Conservation (phyloP, 2,888 invertebrate genomes). For the Odontothrips loti region DNA sequence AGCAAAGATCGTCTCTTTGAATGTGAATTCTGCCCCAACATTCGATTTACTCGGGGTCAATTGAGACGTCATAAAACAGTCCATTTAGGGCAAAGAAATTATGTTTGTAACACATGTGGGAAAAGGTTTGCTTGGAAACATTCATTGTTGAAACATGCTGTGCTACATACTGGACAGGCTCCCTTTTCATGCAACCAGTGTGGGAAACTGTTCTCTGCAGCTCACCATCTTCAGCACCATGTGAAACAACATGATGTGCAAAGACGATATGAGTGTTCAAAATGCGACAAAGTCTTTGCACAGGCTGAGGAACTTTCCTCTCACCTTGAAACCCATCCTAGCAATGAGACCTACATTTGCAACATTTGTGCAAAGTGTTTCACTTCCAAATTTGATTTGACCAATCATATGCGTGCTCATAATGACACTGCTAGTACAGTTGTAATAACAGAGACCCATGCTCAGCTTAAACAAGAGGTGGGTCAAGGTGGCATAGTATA, state of each 20-base stretch:
- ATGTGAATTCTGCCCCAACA: constrained; percentile 10
- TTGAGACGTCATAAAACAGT: neutral
- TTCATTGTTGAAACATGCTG: neutral
- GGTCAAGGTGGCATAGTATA: neutral
- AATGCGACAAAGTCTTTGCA: neutral
- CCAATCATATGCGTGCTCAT: neutral
- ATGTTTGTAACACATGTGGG: neutral
- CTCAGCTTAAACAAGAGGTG: neutral
- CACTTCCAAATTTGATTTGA: neutral
- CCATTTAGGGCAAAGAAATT: constrained; percentile 14
- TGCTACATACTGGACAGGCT: neutral
- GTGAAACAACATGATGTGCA: constrained; percentile 16
- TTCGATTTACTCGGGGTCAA: neutral
- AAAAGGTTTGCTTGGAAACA: constrained; percentile 18
- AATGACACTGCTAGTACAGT: neutral
- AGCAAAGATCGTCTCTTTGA: constrained; percentile 13
- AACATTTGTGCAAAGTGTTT: neutral
- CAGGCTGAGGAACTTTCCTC: neutral
- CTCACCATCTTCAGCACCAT: constrained; percentile 7
- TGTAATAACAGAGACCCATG: neutral
- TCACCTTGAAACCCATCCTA: neutral
- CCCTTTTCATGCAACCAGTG: neutral
- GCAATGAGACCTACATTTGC: neutral
- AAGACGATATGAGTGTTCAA: neutral
- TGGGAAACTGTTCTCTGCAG: constrained; percentile 10